Evolutionary conservation across 2,797 vertebrate genomes (phyloP).

Genomic region (Ambastaia sidthimunki): DNA sequence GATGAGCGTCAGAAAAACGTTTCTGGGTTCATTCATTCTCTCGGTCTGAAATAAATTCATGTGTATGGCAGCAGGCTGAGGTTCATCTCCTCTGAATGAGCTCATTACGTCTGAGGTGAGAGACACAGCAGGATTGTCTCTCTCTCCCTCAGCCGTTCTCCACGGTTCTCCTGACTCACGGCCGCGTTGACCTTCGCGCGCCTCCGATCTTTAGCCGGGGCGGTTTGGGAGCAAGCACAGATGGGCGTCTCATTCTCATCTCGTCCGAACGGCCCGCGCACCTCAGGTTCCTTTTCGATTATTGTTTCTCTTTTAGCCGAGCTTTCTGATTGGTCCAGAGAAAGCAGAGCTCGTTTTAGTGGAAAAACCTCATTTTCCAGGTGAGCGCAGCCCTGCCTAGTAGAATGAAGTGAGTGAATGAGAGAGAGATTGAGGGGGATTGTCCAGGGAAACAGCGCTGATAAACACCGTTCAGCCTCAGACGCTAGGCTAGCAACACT

Average conservation of each 20-base stretch:
- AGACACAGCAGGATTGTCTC: slow-evolving; percentile 29
- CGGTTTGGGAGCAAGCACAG: slow-evolving; percentile 32
- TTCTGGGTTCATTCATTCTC: slow-evolving; percentile 14
- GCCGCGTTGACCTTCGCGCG: slow-evolving; percentile 58
- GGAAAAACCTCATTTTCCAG: slow-evolving; percentile 67
- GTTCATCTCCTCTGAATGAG: slow-evolving; percentile 49
- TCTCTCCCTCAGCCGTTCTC: slow-evolving; percentile 41
- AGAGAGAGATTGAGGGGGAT: slow-evolving; percentile 48
- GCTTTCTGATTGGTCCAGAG: slow-evolving; percentile 51
- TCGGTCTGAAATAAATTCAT: slow-evolving; percentile 33
- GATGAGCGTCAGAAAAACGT: slow-evolving; percentile 1
- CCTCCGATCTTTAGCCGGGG: slow-evolving; percentile 48
- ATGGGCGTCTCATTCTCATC: slow-evolving; percentile 53
- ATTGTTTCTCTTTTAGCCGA: slow-evolving; percentile 51
- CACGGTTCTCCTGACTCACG: slow-evolving; percentile 45
- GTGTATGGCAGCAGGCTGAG: slow-evolving; percentile 25
- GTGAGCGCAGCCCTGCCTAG: slow-evolving; percentile 56
- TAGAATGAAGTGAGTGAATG: slow-evolving; percentile 58
- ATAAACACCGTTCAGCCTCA: slow-evolving; percentile 21
- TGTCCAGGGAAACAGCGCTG: slow-evolving; percentile 41
- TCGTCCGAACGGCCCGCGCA: slow-evolving; percentile 27
- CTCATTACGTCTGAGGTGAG: slow-evolving; percentile 48
- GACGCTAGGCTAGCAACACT: slow-evolving; percentile 28
- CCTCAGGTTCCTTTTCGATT: slow-evolving; percentile 52
- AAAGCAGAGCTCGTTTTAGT: slow-evolving; percentile 59